Evolutionary conservation across 2,113 vertebrate genomes (phyloP).

Genomic region (Grallaria varia): DNA sequence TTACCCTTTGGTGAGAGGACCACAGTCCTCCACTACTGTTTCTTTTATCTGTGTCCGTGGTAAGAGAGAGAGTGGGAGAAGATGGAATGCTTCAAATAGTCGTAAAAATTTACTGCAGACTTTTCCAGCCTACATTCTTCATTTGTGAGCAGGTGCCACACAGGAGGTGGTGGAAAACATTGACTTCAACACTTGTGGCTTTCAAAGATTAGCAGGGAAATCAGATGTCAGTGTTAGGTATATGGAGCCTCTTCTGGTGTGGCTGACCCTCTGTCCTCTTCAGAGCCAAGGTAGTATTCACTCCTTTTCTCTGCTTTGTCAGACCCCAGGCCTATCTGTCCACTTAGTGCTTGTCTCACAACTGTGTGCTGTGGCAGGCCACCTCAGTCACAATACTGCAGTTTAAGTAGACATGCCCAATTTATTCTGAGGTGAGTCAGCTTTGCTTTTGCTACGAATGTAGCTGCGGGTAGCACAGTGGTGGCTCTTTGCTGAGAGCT

Average conservation of each 20-base stretch:
- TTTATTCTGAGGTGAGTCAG: background rate
- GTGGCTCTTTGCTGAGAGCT: background rate
- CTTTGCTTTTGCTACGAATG: background rate
- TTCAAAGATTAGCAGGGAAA: background rate
- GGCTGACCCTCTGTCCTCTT: background rate
- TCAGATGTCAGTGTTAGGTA: background rate
- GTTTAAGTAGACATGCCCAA: background rate
- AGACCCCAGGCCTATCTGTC: background rate
- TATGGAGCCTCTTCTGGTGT: background rate
- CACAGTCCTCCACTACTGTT: background rate
- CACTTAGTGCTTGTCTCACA: background rate
- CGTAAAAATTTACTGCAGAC: background rate
- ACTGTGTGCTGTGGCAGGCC: background rate
- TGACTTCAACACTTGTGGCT: background rate
- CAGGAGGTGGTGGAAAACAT: background rate
- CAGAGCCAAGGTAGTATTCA: background rate
- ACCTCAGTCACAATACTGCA: background rate
- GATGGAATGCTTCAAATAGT: background rate
- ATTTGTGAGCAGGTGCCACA: background rate
- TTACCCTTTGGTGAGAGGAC: background rate
- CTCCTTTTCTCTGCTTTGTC: background rate
- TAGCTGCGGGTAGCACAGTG: accelerated
- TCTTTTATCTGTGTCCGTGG: background rate
- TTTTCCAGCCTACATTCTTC: background rate
- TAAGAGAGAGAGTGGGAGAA: background rate